Evolutionary conservation across 1,140 invertebrate genomes (phyloP), one percentile per base, ranked within the genome.

Genomic region (Caerostris darwini): DNA sequence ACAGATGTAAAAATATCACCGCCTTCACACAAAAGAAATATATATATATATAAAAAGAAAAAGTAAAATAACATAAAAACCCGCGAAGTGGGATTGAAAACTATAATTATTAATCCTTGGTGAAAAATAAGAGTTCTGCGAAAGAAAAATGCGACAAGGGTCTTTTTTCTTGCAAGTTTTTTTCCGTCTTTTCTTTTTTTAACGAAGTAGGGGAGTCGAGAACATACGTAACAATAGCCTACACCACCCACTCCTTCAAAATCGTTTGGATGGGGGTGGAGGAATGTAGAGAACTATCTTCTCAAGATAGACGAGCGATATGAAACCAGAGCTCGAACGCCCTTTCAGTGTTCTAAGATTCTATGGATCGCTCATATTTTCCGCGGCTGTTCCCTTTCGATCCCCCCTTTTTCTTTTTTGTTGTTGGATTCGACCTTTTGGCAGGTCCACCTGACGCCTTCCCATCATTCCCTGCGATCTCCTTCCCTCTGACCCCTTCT

Each of bases 401-500:
- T 92, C 77, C 50, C 81, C 53, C 64, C 83, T 53, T 58, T 71
- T 77, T 81, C 64, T 77, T 83, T 6, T 85, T 85, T 85, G 54
- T 50, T 85, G 19, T 14, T 85, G 17, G 54, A 85, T 89, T 81
- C 86, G 85, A 94, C 86, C 86, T 94, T 88, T 94, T 94, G 92
- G 92, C 85, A 94, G 86, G 58, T 88, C 92, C 92, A 94, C 86
- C 85, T 94, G 92, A 86, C 92, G 86, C 86, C 58, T 88, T 92
- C 91, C 91, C 91, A 92, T 58, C 81, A 85, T 94, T 19, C 86
- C 86, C 58, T 87, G 53, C 92, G 85, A 93, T 93, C 83, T 67
- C 67, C 71, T 94, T 88, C 58, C 83, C 88, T 54, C 67, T 67
- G 67, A 69, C 71, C 90, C 67, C 53, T 87, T 71, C 67, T 17